These are phyloP conservation scores for Eueides isabella DNA, from an alignment of 1,140 invertebrate genomes.

Conservation along the genomic window DNA sequence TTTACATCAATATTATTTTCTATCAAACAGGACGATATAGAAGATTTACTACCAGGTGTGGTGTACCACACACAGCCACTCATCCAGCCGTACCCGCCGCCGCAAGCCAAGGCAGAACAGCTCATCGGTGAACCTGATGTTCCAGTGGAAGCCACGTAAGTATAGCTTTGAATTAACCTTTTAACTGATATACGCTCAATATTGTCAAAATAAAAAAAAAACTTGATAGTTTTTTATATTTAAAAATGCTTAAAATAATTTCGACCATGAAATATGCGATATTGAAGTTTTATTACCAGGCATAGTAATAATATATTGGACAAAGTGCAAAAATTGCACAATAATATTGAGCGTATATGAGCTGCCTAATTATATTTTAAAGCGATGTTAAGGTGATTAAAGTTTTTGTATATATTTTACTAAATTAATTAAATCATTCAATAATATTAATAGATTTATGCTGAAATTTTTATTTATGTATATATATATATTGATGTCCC, in stretches of 20 bases:
- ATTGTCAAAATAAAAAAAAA: neutral
- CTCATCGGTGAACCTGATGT: conserved; percentile 87
- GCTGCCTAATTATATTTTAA: neutral
- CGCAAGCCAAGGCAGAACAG: conserved; percentile 85
- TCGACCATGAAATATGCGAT: too few species aligned
- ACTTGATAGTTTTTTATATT: too few species aligned
- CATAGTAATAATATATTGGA: too few species aligned
- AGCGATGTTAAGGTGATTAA: neutral
- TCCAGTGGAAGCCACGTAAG: conserved; percentile 89
- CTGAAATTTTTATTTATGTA: neutral
- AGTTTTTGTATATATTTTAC: neutral
- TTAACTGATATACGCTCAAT: neutral
- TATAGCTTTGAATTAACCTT: conserved; percentile 10
- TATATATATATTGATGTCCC: neutral
- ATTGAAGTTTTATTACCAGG: too few species aligned
- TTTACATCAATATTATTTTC: neutral
- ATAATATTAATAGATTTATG: too few species aligned
- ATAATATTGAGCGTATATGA: neutral
- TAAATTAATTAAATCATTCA: too few species aligned
- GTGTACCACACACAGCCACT: conserved; percentile 85
- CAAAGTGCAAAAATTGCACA: neutral
- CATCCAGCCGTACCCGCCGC: conserved; percentile 87
- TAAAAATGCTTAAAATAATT: too few species aligned
- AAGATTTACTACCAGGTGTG: conserved; percentile 78
- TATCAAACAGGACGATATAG: conserved; percentile 72